Percentiles rank a stretch among this genome's conserved stretches.
Conservation (phyloP, 2,888 invertebrate species). For the Oscheius sp. region DNA sequence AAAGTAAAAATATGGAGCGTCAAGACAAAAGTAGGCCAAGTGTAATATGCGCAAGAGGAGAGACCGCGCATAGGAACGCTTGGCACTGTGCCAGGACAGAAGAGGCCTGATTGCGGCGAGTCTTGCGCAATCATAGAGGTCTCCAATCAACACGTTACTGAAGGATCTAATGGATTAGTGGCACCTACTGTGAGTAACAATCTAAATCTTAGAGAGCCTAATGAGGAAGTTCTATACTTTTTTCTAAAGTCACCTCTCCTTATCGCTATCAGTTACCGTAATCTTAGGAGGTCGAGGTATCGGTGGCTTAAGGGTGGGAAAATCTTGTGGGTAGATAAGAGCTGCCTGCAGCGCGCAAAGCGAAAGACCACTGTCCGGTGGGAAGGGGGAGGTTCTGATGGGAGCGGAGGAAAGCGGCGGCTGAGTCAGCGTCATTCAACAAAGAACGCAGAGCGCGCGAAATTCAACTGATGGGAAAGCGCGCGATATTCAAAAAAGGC, state of each 20-base stretch:
- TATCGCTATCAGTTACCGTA: no score
- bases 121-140: conserved; percentile 10
- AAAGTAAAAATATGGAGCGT: not conserved
- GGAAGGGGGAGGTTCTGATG: conserved; percentile 28
- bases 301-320: not conserved
- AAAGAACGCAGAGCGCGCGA: conserved; percentile 24
- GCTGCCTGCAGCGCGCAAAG: not conserved
- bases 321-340: conserved; percentile 6
- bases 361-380: conserved; percentile 19
- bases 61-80: conserved; percentile 9
- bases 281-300: not conserved
- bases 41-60: conserved; percentile 9
- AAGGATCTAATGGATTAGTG: not conserved
- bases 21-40: conserved; percentile 1
- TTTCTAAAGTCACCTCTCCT: not conserved
- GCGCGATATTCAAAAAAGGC: conserved; percentile 26
- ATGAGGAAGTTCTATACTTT: not conserved
- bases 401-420: conserved; percentile 27
- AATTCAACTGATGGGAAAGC: conserved; percentile 17
- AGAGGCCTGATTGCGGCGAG: not conserved
- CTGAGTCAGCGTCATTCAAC: conserved; percentile 30
- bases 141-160: not conserved
- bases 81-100: conserved; percentile 10
- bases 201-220: not conserved
- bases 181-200: not conserved